Base-by-base conservation (phyloP, 2,113 vertebrate species). In the Pholis gunnellus region DNA sequence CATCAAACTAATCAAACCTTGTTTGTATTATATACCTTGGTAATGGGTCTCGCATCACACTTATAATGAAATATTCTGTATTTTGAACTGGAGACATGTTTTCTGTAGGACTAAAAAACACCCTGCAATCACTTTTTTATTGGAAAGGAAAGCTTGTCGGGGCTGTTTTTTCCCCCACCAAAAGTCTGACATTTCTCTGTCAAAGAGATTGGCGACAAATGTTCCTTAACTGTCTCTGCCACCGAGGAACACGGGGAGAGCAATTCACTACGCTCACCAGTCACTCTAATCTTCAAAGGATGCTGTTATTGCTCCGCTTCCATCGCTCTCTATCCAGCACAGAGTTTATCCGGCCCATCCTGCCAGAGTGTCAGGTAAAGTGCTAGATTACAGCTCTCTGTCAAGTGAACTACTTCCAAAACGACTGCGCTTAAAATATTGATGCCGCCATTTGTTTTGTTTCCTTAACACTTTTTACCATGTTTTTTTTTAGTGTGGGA, bases 211-310 rank as follows among this genome's bases (percentile, higher is more conserved):
- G 18, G 25, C 50, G 66, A 80, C 63, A 88, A 89, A 86, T 89
- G 87, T 79, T 88, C 70, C 72, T 76, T 78, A 79, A 74, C 82
- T 65, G 82, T 79, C 79, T 86, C 64, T 60, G 75, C 81, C 68
- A 29, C 80, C 10, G 5, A 67, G 82, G 57, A 87, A 81, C 81
- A 85, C 17, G 57, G 50, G 38, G 72, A 90, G 81, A 84, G 90
- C 83, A 83, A 90, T 91, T 92, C 89, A 78, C 78, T 44, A 44
- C 10, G 57, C 83, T 90, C 83, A 65, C 80, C 87, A 84, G 89
- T 92, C 89, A 82, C 72, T 81, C 75, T 90, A 87, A 90, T 91
- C 90, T 90, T 89, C 87, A 92, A 90, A 92, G 81, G 64, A 87
- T 46, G 81, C 69, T 79, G 76, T 76, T 88, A 84, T 85, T 83